Evolutionary conservation across 2,888 invertebrate genomes (phyloP), one percentile per base, ranked within the genome.

Genomic region (Mythimna vitellina): DNA sequence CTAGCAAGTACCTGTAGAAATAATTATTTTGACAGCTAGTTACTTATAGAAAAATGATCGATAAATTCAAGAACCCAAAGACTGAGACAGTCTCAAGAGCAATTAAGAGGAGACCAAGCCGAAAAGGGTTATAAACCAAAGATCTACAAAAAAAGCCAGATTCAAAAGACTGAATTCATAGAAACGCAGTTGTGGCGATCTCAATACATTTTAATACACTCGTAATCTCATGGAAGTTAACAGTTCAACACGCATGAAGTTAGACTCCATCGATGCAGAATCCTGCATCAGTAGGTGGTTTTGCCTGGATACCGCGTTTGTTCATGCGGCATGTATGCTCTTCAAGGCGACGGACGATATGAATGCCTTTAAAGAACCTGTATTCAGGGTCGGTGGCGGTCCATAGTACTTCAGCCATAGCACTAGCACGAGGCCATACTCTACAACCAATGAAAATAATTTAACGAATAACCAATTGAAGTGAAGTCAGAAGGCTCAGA

Each of bases 251-350:
- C 7, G 57, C 54, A 65, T 42, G 25, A 73, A 62, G 42, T 56
- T 38, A 75, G 3, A 6, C 2, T 63, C 22, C 46, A 93, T 91
- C 82, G 14, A 71, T 25, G 17, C 81, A 84, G 88, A 95, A 97
- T 46, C 97, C 97, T 0, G 98, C 97, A 0, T 97, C 98, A 87
- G 96, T 97, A 2, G 97, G 96, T 0, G 98, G 98, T 87, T 98
- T 97, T 0, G 97, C 97, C 2, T 93, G 94, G 67, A 98, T 96
- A 2, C 98, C 98, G 57, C 98, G 95, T 25, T 96, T 94, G 80
- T 97, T 96, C 96, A 98, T 96, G 63, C 98, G 94, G 89, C 98
- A 98, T 67, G 91, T 81, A 95, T 94, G 86, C 87, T 93, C 92
- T 85, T 93, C 90, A 7, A 92, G 75, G 5, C 93, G 89, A 86